Evolutionary conservation across 1,140 invertebrate genomes (phyloP).

Genomic region (Zaprionus lachaisei): DNA sequence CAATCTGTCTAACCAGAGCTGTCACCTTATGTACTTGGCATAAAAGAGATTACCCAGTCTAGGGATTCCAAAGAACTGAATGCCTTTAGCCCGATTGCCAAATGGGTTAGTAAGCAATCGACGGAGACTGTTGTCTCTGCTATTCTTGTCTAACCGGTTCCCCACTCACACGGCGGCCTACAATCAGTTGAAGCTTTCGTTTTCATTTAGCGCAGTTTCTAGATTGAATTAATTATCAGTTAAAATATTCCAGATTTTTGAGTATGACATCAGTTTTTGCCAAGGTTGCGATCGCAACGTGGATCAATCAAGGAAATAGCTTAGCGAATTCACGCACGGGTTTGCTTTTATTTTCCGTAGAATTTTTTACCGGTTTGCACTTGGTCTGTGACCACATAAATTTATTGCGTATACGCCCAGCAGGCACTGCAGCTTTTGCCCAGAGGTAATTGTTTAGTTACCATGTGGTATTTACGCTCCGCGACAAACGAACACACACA

Average conservation of each 20-base stretch:
- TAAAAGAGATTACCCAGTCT: conserved; percentile 35
- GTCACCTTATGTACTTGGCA: conserved; percentile 15
- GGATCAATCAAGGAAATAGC: conserved; percentile 16
- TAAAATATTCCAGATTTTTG: conserved; percentile 35
- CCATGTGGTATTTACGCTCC: conserved; percentile 70
- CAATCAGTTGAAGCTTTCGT: conserved; percentile 33
- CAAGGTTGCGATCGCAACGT: conserved; percentile 1
- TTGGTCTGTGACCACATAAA: conserved; percentile 16
- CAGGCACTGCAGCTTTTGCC: conserved; percentile 25
- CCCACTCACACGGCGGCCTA: conserved; percentile 47
- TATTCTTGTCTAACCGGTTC: conserved; percentile 64
- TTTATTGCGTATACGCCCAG: conserved; percentile 63
- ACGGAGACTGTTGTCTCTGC: background rate
- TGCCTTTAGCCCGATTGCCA: conserved; percentile 19
- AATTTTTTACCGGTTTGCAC: background rate
- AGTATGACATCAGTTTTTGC: conserved; percentile 39
- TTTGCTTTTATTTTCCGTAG: background rate
- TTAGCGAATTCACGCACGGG: background rate
- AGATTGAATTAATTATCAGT: conserved; percentile 50
- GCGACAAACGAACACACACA: conserved; percentile 53
- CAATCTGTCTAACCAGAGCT: conserved; percentile 66
- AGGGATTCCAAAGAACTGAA: conserved; percentile 51
- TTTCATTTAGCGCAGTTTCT: conserved; percentile 57
- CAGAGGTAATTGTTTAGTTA: conserved; percentile 76
- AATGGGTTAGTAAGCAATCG: conserved; percentile 67